Evolutionary conservation across 2,888 invertebrate genomes (phyloP).

Genomic region (Heteromurus nitidus): DNA sequence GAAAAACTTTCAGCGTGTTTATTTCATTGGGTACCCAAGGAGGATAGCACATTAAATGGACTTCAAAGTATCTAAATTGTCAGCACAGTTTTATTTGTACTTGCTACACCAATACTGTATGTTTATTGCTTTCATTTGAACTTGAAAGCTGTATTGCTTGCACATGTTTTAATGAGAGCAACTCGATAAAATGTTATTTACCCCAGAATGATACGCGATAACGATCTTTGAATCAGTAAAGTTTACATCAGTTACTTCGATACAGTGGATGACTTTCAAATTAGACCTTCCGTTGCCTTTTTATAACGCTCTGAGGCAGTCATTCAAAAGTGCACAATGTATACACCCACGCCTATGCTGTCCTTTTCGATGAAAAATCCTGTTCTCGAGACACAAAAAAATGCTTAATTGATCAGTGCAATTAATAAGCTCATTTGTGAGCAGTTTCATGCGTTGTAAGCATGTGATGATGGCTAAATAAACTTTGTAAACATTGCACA

Average conservation of each 20-base stretch:
- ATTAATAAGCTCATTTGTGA: constrained; percentile 5
- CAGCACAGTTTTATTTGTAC: no score
- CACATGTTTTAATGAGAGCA: neutral
- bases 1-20: no score
- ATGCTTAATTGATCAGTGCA: neutral
- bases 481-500: neutral
- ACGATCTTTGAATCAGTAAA: neutral
- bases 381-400: no score
- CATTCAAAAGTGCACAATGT: no score
- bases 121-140: neutral
- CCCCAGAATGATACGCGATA: neutral
- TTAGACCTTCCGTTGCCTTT: neutral
- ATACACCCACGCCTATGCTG: no score
- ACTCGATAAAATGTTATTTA: neutral
- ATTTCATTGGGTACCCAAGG: no score
- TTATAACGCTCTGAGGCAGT: neutral
- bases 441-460: neutral
- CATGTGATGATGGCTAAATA: neutral
- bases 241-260: neutral
- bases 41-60: no score
- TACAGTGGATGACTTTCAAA: neutral
- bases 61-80: no score
- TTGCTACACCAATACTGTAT: no score
- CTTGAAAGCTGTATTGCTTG: neutral
- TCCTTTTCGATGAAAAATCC: no score